Conservation (phyloP, 2,113 vertebrate genomes). For the Seriola quinqueradiata region DNA sequence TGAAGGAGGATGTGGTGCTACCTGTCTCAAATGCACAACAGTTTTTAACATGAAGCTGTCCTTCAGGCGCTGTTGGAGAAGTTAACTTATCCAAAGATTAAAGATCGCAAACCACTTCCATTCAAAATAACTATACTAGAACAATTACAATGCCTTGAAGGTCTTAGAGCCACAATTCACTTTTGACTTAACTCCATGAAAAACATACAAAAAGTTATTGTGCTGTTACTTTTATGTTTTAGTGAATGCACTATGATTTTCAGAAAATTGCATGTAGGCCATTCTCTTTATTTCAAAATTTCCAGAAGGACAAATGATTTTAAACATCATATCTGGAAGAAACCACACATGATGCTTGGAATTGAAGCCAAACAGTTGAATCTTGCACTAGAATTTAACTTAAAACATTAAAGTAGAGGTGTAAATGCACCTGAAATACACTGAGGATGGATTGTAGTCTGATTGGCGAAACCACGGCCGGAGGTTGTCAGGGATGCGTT, state of each 20-base stretch:
- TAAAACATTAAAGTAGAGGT: too few species aligned
- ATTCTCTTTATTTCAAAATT: neutral
- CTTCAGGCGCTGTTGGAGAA: neutral
- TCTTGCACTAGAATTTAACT: too few species aligned
- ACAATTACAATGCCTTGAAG: constrained; percentile 13
- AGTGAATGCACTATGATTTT: too few species aligned
- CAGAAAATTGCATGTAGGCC: neutral
- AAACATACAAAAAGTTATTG: neutral
- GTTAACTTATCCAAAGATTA: neutral
- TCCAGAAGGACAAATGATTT: too few species aligned
- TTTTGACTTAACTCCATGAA: neutral
- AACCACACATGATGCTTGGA: too few species aligned
- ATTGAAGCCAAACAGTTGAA: too few species aligned
- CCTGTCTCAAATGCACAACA: neutral
- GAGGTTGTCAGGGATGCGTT: too few species aligned
- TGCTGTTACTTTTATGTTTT: constrained; percentile 4
- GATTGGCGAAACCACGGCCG: too few species aligned
- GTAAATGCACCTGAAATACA: too few species aligned
- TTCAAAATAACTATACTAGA: neutral
- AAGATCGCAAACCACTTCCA: neutral
- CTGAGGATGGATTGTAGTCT: too few species aligned
- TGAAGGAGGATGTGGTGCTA: neutral
- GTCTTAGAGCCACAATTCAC: neutral
- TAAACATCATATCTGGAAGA: too few species aligned
- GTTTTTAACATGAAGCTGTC: neutral